These are phyloP conservation scores for Mustela lutreola DNA, from an alignment of 2,113 vertebrate genomes.

Conservation along the genomic window DNA sequence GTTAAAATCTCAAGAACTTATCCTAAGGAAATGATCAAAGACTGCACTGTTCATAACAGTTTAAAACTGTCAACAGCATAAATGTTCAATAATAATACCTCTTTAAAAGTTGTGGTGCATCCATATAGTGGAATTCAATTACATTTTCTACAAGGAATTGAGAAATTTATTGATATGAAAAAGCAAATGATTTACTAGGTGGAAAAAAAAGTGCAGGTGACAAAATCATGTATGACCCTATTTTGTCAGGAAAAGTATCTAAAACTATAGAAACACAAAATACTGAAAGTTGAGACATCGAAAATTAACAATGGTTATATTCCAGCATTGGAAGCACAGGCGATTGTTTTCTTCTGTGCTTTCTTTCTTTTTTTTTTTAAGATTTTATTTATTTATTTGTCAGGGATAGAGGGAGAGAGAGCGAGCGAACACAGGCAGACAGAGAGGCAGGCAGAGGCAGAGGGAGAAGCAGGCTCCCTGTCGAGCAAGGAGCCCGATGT, in stretches of 20 bases:
- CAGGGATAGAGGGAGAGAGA: too few relatives aligned
- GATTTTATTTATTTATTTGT: too few relatives aligned
- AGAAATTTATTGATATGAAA: constrained; percentile 5
- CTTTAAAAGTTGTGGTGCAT: not conserved
- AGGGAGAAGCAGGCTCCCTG: too few relatives aligned
- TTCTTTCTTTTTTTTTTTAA: not conserved
- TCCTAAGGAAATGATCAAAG: too few relatives aligned
- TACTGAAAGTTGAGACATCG: not conserved
- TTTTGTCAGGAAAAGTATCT: not conserved
- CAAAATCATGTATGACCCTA: not conserved
- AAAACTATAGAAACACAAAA: constrained; percentile 6
- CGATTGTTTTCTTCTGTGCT: not conserved
- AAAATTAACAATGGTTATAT: not conserved
- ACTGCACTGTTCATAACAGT: too few relatives aligned
- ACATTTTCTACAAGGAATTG: not conserved
- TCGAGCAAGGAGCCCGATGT: too few relatives aligned
- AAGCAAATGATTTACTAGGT: not conserved
- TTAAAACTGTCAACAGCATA: not conserved
- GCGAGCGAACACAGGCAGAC: too few relatives aligned
- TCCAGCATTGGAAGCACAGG: not conserved
- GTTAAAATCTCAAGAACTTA: too few relatives aligned
- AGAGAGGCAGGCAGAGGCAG: too few relatives aligned
- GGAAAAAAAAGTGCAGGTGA: not conserved
- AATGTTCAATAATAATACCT: not conserved
- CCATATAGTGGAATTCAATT: not conserved